Conservation (phyloP, 2,113 vertebrate genomes). For the Hippoglossus stenolepis region DNA sequence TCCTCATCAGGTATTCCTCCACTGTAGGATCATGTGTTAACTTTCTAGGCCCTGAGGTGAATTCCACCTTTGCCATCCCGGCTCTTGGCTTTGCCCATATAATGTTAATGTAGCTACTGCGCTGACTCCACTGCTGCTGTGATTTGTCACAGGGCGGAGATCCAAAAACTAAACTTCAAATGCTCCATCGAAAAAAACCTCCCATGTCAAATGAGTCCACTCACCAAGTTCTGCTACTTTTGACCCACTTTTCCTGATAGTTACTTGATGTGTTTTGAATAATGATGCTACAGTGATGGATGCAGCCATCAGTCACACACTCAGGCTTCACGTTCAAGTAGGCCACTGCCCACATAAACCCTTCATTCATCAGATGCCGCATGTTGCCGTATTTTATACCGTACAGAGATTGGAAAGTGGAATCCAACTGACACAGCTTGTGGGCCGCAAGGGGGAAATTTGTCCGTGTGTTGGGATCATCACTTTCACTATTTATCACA, state of each 20-base stretch:
- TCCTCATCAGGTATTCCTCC: conserved; percentile 75
- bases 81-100: conserved; percentile 42
- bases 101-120: conserved; percentile 64
- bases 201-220: conserved; percentile 53
- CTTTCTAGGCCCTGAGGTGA: conserved; percentile 63
- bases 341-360: conserved; percentile 70
- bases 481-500: background rate
- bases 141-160: conserved; percentile 60
- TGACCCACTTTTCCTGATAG: conserved; percentile 76
- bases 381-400: conserved; percentile 45
- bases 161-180: conserved; percentile 61
- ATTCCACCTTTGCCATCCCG: conserved; percentile 55
- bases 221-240: conserved; percentile 57
- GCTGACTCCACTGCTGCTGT: conserved; percentile 48
- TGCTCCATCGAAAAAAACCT: conserved; percentile 26
- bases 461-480: conserved; percentile 2
- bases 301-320: conserved; percentile 77
- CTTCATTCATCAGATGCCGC: conserved; percentile 66
- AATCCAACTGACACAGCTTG: conserved; percentile 43
- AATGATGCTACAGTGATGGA: conserved; percentile 74
- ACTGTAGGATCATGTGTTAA: conserved; percentile 65
- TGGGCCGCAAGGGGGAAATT: background rate
- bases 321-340: conserved; percentile 61
- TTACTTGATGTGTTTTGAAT: conserved; percentile 68
- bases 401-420: conserved; percentile 42